A percentile compares a stretch with the other conserved stretches of the same genome.
These are phyloP conservation scores for Tuberolachnus salignus DNA, from an alignment of 2,888 invertebrate genomes.

Conservation along the genomic window DNA sequence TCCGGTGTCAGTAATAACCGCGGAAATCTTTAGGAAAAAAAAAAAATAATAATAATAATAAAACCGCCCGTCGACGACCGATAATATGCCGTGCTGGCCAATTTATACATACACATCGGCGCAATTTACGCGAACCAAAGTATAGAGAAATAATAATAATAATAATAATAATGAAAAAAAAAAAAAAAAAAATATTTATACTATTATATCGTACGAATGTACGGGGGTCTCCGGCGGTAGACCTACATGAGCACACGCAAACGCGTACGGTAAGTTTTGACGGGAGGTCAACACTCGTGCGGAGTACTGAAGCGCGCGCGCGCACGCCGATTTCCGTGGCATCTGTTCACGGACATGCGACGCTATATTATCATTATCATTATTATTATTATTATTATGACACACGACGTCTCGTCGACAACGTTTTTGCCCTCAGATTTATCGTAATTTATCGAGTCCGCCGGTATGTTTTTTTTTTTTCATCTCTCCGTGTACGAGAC, in stretches of 20 bases:
- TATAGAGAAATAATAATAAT: too few species aligned
- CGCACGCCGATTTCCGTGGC: slow-evolving; percentile 45
- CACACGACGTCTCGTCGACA: slow-evolving; percentile 41
- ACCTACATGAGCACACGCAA: neutral
- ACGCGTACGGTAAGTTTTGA: slow-evolving; percentile 24
- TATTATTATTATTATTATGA: slow-evolving; percentile 30
- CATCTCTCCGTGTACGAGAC: neutral
- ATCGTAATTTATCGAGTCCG: slow-evolving; percentile 46
- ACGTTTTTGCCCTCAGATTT: slow-evolving; percentile 44
- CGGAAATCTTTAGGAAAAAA: too few species aligned
- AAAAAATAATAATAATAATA: too few species aligned
- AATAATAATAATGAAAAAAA: too few species aligned
- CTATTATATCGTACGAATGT: neutral
- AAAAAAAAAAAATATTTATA: neutral
- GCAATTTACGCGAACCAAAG: too few species aligned
- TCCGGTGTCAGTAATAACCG: too few species aligned
- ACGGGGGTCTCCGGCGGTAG: too few species aligned
- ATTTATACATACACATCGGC: too few species aligned
- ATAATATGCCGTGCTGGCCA: too few species aligned
- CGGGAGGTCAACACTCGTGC: slow-evolving; percentile 27
- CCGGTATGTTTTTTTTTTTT: neutral
- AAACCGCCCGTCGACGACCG: too few species aligned
- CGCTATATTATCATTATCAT: slow-evolving; percentile 15
- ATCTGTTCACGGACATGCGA: slow-evolving; percentile 51
- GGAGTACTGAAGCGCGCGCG: slow-evolving; percentile 35